phyloP scores from a whole-genome alignment of 2,113 vertebrate species.

The Verasper variegatus region DNA sequence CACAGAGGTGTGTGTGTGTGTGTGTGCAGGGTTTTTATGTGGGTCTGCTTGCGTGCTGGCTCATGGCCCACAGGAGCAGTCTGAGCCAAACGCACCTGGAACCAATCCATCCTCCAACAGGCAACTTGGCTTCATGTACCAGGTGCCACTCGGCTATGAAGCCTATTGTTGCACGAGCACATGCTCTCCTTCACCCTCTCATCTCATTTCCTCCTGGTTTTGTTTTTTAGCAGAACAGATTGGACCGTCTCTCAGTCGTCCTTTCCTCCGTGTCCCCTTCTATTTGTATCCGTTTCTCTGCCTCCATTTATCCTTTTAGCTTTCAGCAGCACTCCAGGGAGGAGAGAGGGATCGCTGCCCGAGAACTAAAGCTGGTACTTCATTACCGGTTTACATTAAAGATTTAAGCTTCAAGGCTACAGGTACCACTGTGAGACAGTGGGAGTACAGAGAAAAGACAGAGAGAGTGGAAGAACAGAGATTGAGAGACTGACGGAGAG shows the following conservation, averaged over 20 bases:
- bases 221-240: background rate
- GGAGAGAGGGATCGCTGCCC: constrained; percentile 42
- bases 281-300: constrained; percentile 31
- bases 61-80: background rate
- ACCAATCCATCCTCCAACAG: constrained; percentile 40
- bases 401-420: constrained; percentile 67
- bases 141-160: constrained; percentile 45
- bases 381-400: constrained; percentile 78
- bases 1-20: background rate
- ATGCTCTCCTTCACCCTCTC: constrained; percentile 12
- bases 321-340: constrained; percentile 59
- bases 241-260: background rate
- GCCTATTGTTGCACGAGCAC: constrained; percentile 36
- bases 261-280: constrained; percentile 11
- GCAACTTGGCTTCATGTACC: constrained; percentile 18
- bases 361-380: constrained; percentile 62
- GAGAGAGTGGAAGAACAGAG: background rate
- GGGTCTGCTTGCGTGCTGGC: constrained; percentile 16
- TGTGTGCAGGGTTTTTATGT: background rate
- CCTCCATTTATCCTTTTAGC: constrained; percentile 57
- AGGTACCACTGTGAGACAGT: constrained; percentile 18
- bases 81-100: constrained; percentile 56
- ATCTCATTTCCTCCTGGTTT: background rate
- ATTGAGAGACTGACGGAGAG: background rate
- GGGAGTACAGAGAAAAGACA: background rate